Evolutionary conservation across 2,797 vertebrate species (phyloP).

Genomic region (Melopsittacus undulatus): DNA sequence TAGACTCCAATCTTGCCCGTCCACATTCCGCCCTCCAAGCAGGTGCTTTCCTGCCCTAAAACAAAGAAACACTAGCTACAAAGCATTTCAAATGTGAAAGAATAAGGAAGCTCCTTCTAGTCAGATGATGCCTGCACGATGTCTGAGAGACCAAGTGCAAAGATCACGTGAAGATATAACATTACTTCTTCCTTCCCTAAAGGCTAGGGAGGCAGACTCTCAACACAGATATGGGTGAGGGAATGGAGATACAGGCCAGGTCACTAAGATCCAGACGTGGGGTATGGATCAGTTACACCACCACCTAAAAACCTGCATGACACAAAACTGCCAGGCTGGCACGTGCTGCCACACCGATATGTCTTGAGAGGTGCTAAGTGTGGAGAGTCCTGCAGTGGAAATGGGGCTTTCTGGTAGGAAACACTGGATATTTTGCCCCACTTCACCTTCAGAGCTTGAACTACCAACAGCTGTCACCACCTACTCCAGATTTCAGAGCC

Average conservation of each 20-base stretch:
- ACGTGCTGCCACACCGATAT: rapidly evolving
- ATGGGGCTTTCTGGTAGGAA: not conserved
- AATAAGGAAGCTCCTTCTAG: not conserved
- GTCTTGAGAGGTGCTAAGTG: rapidly evolving
- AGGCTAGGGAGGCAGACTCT: not conserved
- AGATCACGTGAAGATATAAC: not conserved
- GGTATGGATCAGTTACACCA: rapidly evolving
- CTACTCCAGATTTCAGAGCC: not conserved
- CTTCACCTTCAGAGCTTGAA: not conserved
- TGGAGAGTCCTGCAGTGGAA: not conserved
- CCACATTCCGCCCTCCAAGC: not conserved
- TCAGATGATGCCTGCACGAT: not conserved
- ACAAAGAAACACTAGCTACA: not conserved
- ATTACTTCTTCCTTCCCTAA: not conserved
- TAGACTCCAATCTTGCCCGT: not conserved
- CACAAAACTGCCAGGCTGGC: not conserved
- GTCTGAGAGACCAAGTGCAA: not conserved
- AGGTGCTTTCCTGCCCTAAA: slow-evolving; percentile 20
- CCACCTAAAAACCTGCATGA: not conserved
- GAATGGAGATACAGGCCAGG: not conserved
- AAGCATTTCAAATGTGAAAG: not conserved
- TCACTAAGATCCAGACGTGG: not conserved
- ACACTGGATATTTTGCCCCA: not conserved
- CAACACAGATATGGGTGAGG: not conserved
- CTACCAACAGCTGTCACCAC: not conserved